Conservation (phyloP, 2,113 vertebrate species). For the Vireo altiloquus region DNA sequence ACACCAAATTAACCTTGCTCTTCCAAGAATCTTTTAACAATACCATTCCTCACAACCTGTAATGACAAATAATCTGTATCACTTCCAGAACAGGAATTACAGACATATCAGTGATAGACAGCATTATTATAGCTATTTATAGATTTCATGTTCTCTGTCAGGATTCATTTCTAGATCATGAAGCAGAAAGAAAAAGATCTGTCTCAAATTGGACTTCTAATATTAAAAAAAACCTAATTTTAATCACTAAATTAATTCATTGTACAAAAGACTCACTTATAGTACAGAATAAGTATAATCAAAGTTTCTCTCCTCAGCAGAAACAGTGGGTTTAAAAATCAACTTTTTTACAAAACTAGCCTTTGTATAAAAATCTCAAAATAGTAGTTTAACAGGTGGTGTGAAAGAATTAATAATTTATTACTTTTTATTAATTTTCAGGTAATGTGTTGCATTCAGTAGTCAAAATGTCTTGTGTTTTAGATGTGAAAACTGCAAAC, state of each 20-base stretch:
- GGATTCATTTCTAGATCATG: not conserved
- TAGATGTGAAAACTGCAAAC: not conserved
- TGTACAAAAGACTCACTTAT: not conserved
- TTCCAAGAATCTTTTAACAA: not conserved
- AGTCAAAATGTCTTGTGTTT: not conserved
- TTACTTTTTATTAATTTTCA: not conserved
- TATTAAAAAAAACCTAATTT: not conserved
- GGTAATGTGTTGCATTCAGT: not conserved
- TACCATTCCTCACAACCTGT: fast-evolving
- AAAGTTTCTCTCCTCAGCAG: not conserved
- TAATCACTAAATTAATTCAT: not conserved
- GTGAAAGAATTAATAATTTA: not conserved
- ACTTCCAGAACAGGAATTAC: not conserved
- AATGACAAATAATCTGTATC: not conserved
- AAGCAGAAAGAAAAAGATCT: not conserved
- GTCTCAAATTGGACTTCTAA: not conserved
- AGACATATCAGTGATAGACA: not conserved
- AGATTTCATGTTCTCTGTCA: not conserved
- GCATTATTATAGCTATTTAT: not conserved
- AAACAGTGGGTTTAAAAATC: not conserved
- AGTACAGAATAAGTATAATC: not conserved
- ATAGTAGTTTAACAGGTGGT: not conserved
- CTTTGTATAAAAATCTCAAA: not conserved
- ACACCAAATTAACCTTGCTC: not conserved
- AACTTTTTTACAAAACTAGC: not conserved